These are phyloP conservation scores for Phortica okadai DNA, from an alignment of 2,888 invertebrate species.

Conservation along the genomic window DNA sequence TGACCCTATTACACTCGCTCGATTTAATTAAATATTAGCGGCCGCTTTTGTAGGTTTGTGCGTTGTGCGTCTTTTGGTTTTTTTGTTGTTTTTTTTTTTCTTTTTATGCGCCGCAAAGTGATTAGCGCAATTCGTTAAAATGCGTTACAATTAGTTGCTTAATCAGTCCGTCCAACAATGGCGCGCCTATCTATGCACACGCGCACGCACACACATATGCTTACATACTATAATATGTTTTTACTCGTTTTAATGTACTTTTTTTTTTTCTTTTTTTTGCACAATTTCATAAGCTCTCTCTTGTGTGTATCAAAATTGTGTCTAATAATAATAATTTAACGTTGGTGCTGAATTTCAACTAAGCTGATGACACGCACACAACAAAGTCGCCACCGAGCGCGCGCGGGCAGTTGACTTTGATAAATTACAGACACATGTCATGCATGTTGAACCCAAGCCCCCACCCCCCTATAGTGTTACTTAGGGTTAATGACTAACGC, in stretches of 20 bases:
- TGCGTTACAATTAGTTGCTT: constrained; percentile 10
- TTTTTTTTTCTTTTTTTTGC: neutral
- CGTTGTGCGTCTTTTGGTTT: neutral
- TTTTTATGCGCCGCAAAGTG: constrained; percentile 8
- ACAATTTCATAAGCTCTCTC: neutral
- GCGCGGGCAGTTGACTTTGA: constrained; percentile 5
- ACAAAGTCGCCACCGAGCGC: neutral
- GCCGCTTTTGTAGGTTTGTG: neutral
- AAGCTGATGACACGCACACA: constrained; percentile 10
- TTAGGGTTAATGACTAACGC: neutral
- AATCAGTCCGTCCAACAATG: neutral
- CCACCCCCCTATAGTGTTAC: neutral
- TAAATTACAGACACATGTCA: constrained; percentile 13
- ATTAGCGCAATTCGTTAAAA: constrained; percentile 16
- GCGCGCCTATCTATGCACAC: constrained; percentile 2
- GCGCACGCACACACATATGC: neutral
- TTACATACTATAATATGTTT: neutral
- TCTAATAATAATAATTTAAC: constrained; percentile 24
- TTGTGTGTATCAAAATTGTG: neutral
- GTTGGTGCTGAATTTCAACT: constrained; percentile 22
- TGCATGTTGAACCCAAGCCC: neutral
- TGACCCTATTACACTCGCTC: neutral
- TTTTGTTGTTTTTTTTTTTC: neutral
- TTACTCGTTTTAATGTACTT: neutral
- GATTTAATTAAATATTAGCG: constrained; percentile 12